Evolutionary conservation across 2,888 invertebrate genomes (phyloP).

Genomic region (Perizoma flavofasciatum): DNA sequence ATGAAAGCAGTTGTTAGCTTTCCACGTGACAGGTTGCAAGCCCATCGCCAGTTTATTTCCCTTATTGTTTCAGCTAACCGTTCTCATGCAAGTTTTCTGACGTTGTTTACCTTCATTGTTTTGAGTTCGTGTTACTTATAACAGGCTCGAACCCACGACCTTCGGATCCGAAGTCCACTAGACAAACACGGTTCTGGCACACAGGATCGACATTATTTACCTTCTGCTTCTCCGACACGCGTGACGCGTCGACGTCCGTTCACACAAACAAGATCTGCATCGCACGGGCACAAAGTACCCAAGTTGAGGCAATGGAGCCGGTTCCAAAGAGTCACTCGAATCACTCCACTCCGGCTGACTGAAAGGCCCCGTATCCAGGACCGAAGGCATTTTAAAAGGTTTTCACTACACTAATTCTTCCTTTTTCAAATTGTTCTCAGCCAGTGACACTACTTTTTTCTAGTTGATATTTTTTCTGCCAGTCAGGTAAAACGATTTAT

Average conservation of each 20-base stretch:
- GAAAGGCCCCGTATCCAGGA: conserved; percentile 66
- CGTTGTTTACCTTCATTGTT: too few relatives aligned
- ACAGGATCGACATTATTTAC: conserved; percentile 45
- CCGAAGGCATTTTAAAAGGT: conserved; percentile 64
- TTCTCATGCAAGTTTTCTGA: too few relatives aligned
- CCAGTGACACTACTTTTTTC: neutral
- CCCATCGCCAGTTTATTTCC: too few relatives aligned
- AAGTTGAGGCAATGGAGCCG: conserved; percentile 78
- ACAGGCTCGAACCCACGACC: too few relatives aligned
- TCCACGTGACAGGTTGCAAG: too few relatives aligned
- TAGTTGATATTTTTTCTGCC: neutral
- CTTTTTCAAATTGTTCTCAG: conserved; percentile 13
- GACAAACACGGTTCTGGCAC: neutral
- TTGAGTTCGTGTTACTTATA: too few relatives aligned
- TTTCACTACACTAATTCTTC: conserved; percentile 11
- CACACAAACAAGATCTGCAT: conserved; percentile 61
- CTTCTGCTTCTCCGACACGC: conserved; percentile 79
- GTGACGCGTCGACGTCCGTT: conserved; percentile 66
- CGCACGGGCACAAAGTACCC: conserved; percentile 85
- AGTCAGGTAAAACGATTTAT: too few relatives aligned
- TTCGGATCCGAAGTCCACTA: too few relatives aligned
- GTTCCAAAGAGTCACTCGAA: conserved; percentile 71
- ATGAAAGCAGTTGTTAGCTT: too few relatives aligned
- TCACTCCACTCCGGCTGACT: conserved; percentile 80
- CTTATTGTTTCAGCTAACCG: too few relatives aligned